Evolutionary conservation across 2,797 vertebrate genomes (phyloP), one percentile per base, ranked within the genome.

Genomic region (Cossypha niveicapilla): DNA sequence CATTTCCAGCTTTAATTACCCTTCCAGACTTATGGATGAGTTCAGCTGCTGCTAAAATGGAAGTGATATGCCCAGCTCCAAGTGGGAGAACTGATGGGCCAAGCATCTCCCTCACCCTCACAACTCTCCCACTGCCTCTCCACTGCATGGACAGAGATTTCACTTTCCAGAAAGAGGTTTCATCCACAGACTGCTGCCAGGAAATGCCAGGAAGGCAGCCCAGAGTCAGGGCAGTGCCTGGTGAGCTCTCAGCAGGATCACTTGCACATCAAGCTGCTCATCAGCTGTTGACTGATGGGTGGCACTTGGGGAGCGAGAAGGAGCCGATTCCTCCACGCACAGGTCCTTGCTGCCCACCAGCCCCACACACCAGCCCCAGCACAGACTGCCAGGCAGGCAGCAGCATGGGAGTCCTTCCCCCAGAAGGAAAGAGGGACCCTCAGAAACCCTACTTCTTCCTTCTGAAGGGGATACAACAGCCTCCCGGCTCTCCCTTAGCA

Each of bases 171-270:
- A 25, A 83, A 13, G 34, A 28, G 3, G 24, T 27, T 79, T n/a
- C 48, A 60, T 27, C 28, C 70, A 5, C 48, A 51, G 51, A 9
- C 34, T 88, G 60, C 74, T 78, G 71, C 54, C 81, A 91, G 39
- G n/a, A 77, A 47, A 27, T 6, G 37, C 37, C 75, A 86, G 54
- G 61, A 76, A 84, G 42, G 61, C 73, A 86, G 58, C 24, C n/a
- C 24, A 30, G 53, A 37, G 70, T 23, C 37, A 0, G 4, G 72
- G 86, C 34, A 78, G 74, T 1, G 0, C 45, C 58, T 0, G 0
- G 12, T 25, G 39, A 61, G 70, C 72, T 80, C 82, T 41, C 68
- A 76, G 65, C 42, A 45, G 68, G 9, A 71, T 57, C 57, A 12
- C 51, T 54, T 25, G 30, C 34, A 39, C 18, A 17, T 10, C 61